Base-by-base conservation (phyloP, 2,797 vertebrate genomes). In the Tachyglossus aculeatus region DNA sequence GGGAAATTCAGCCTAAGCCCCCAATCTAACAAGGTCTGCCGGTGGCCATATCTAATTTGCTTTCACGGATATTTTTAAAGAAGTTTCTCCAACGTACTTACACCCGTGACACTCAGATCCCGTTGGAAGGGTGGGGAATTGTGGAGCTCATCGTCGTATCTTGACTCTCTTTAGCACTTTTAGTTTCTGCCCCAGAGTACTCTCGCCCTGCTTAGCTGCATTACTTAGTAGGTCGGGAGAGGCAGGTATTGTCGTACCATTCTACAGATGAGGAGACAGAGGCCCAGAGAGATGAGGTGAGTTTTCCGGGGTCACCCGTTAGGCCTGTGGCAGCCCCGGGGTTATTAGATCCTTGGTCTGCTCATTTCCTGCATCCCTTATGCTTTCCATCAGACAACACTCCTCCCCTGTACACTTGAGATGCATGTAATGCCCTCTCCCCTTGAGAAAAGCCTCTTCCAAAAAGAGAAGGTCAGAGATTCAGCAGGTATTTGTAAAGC, bases 1-100 rank as follows among this genome's bases (percentile, higher is more conserved):
- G 75, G 69, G 67, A 88, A 87, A 87, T 85, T 63, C 87, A 86
- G 75, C 64, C 72, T 59, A 79, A 85, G 44, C 59, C 71, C 80
- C 54, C 37, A 62, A 83, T 85, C 69, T 73, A 77, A 45, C 79
- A 83, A 90, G 82, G 53, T 84, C 83, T 81, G 70, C 59, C 78
- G 62, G 55, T 71, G 41, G 63, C 67, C 7, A 48, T 67, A 70
- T 71, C 56, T 67, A 80, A 81, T 87, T 83, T 84, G 53, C 68
- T 77, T 80, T 84, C 64, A 73, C 76, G 65, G 19, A 36, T 59
- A 57, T 68, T 84, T 86, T 77, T 56, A 81, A 75, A 82, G 67
- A 73, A 40, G 39, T 56, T 82, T 82, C 61, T 85, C 77, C 79
- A 58, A 80, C 74, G 41, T 38, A 41, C 21, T 84, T 85, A 74